phyloP scores from a whole-genome alignment of 2,888 invertebrate genomes.

The Laothoe populi region DNA sequence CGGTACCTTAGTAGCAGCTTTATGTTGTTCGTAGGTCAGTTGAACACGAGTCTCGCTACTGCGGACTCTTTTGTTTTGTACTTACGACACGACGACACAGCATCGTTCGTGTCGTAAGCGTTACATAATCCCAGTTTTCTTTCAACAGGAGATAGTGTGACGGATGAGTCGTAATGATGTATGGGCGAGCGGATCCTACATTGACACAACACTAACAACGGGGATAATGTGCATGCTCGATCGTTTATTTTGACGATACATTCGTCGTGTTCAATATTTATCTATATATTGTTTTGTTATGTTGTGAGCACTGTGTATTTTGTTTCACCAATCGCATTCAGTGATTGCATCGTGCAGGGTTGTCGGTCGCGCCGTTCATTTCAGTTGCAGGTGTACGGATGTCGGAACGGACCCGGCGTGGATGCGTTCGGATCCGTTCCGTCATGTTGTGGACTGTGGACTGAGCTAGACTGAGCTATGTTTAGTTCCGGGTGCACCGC shows the following conservation, averaged over 20 bases:
- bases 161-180: conserved; percentile 72
- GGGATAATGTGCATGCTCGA: conserved; percentile 66
- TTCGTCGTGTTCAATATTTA: conserved; percentile 39
- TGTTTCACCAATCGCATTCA: conserved; percentile 80
- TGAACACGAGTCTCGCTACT: conserved; percentile 61
- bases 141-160: conserved; percentile 73
- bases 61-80: conserved; percentile 53
- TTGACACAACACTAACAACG: conserved; percentile 57
- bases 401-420: conserved; percentile 36
- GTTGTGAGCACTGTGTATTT: conserved; percentile 70
- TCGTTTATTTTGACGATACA: conserved; percentile 54
- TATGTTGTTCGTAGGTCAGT: conserved; percentile 81
- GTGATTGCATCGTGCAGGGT: conserved; percentile 79
- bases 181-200: conserved; percentile 80
- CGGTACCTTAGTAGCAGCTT: conserved; percentile 80
- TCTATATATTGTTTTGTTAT: conserved; percentile 36
- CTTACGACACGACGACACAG: conserved; percentile 41
- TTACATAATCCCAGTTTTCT: conserved; percentile 64
- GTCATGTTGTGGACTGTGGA: conserved; percentile 47
- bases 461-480: conserved; percentile 69
- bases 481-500: conserved; percentile 98
- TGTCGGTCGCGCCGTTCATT: conserved; percentile 49
- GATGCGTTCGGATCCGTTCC: conserved; percentile 35
- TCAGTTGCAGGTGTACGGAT: conserved; percentile 70
- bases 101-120: conserved; percentile 61